These are phyloP conservation scores for Dicentrarchus labrax DNA, from an alignment of 2,113 vertebrate genomes.

Conservation along the genomic window DNA sequence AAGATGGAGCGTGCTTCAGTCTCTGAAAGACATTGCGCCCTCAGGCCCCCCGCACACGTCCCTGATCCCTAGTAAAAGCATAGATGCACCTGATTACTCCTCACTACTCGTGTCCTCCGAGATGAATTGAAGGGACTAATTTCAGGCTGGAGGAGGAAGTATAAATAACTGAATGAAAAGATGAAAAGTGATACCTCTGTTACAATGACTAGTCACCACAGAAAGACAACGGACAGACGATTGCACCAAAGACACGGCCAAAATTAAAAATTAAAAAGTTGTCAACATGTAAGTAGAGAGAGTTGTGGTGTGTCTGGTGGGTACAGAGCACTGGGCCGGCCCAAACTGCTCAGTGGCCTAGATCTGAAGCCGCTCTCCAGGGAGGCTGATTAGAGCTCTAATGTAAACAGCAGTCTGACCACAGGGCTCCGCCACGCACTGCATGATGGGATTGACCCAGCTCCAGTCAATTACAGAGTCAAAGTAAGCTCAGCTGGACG, in stretches of 20 bases:
- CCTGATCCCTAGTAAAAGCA: too few relatives aligned
- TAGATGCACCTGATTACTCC: background rate
- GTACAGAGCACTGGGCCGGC: conserved; percentile 57
- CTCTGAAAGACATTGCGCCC: too few relatives aligned
- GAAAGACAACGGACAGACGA: too few relatives aligned
- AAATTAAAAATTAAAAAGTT: background rate
- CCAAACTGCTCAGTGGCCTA: conserved; percentile 76
- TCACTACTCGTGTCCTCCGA: background rate
- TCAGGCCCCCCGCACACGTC: too few relatives aligned
- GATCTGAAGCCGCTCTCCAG: conserved; percentile 78
- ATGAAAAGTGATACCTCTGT: background rate
- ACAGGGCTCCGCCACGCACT: conserved; percentile 74
- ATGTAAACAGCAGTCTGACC: conserved; percentile 84
- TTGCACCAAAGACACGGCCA: background rate
- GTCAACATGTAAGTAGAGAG: conserved; percentile 10
- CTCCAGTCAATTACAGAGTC: conserved; percentile 76
- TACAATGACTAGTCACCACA: too few relatives aligned
- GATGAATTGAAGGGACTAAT: background rate
- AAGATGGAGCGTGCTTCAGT: too few relatives aligned
- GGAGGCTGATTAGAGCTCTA: conserved; percentile 84
- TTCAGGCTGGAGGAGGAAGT: background rate
- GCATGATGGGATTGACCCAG: conserved; percentile 81
- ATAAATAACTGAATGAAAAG: background rate
- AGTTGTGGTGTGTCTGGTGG: conserved; percentile 33
- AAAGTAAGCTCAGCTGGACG: conserved; percentile 65